phyloP scores from a whole-genome alignment of 2,113 vertebrate species.

The Pseudorectes ferrugineus region DNA sequence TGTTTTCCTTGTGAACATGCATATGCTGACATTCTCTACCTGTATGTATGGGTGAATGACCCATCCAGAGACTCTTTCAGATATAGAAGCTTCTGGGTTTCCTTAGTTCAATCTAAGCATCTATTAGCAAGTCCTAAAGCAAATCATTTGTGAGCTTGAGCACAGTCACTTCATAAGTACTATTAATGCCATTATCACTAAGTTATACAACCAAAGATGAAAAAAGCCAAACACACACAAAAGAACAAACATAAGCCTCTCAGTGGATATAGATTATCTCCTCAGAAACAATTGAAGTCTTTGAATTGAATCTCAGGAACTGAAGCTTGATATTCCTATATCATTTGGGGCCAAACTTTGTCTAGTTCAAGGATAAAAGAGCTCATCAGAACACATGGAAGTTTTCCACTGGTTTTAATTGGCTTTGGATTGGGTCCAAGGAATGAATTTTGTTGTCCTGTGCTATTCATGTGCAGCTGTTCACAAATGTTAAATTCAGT shows the following conservation, averaged over 20 bases:
- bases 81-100: not conserved
- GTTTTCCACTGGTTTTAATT: not conserved
- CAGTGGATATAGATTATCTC: not conserved
- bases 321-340: not conserved
- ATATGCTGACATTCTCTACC: not conserved
- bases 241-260: not conserved
- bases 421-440: not conserved
- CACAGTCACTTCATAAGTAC: not conserved
- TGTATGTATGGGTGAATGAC: fast-evolving
- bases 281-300: not conserved
- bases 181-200: not conserved
- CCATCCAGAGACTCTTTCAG: not conserved
- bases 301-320: not conserved
- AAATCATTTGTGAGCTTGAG: not conserved
- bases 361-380: not conserved
- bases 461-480: not conserved
- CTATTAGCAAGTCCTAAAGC: not conserved
- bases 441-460: not conserved
- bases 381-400: not conserved
- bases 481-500: not conserved
- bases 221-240: not conserved
- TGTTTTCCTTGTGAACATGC: not conserved
- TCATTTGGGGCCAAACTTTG: not conserved
- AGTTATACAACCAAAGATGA: not conserved
- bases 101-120: not conserved